Conservation (phyloP, 2,888 invertebrate species). For the Brachyptera putata region DNA sequence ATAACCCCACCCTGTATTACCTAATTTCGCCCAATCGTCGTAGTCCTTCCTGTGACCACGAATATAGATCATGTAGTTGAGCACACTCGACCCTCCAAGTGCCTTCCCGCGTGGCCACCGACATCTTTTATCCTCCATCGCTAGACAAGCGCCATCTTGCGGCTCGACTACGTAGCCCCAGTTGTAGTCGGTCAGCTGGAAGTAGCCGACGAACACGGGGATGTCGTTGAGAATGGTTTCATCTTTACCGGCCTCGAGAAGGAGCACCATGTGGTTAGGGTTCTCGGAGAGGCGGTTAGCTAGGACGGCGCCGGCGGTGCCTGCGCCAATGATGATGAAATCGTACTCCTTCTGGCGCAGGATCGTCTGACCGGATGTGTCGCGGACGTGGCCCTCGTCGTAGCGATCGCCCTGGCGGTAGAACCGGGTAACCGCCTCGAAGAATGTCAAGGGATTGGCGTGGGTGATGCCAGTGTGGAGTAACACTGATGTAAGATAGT, state of each 20-base stretch:
- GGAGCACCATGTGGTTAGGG: slow-evolving; percentile 3
- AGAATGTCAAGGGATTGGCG: slow-evolving; percentile 9
- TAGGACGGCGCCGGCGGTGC: slow-evolving; percentile 5
- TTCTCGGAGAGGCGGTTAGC: slow-evolving; percentile 14
- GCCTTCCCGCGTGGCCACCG: slow-evolving; percentile 74
- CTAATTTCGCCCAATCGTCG: slow-evolving; percentile 71
- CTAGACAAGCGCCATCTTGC: slow-evolving; percentile 55
- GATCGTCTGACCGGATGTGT: slow-evolving; percentile 2
- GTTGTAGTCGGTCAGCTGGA: slow-evolving; percentile 50
- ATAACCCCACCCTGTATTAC: slow-evolving; percentile 79
- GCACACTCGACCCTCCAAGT: slow-evolving; percentile 75
- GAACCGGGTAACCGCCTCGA: neutral
- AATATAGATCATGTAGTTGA: slow-evolving; percentile 80
- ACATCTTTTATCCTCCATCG: slow-evolving; percentile 46
- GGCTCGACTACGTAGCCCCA: slow-evolving; percentile 68
- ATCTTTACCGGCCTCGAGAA: slow-evolving; percentile 46
- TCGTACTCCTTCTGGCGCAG: slow-evolving; percentile 7
- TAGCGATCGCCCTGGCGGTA: slow-evolving; percentile 6
- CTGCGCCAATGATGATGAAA: slow-evolving; percentile 9
- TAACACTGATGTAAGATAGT: too few relatives aligned
- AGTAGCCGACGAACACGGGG: slow-evolving; percentile 47
- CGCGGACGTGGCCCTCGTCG: slow-evolving; percentile 2
- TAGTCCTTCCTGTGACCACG: slow-evolving; percentile 77
- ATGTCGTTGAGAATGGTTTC: slow-evolving; percentile 48
- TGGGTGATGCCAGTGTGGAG: too few relatives aligned